Evolutionary conservation across 2,888 invertebrate species (phyloP).

Genomic region (Pyrrhia umbra): DNA sequence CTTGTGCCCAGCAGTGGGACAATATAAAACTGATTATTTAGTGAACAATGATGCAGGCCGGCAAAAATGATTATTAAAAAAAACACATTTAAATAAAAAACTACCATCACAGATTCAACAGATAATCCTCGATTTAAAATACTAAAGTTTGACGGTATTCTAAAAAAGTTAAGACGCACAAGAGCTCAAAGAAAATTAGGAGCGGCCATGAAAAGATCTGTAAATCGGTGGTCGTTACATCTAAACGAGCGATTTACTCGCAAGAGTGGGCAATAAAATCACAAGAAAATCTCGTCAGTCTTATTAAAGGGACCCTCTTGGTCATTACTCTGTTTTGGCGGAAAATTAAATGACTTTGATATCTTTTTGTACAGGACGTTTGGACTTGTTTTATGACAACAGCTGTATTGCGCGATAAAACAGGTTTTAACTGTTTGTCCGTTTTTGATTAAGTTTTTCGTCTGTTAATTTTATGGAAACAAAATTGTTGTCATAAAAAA

Average conservation of each 20-base stretch:
- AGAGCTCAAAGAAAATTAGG: constrained; percentile 78
- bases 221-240: constrained; percentile 78
- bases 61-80: no score
- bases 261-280: constrained; percentile 80
- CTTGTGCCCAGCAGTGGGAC: no score
- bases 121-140: constrained; percentile 19
- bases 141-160: constrained; percentile 36
- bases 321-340: constrained; percentile 80
- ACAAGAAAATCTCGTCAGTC: constrained; percentile 77
- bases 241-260: constrained; percentile 79
- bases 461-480: constrained; percentile 20
- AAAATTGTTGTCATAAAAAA: not conserved
- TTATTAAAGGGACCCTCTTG: constrained; percentile 75
- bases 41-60: no score
- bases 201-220: constrained; percentile 75
- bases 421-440: constrained; percentile 25
- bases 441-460: constrained; percentile 62
- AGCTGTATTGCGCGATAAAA: constrained; percentile 63
- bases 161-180: constrained; percentile 43
- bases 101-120: not conserved
- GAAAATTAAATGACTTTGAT: constrained; percentile 78
- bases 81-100: constrained; percentile 18
- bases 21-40: no score
- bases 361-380: constrained; percentile 67
- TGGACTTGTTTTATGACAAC: constrained; percentile 65